Evolutionary conservation across 1,140 invertebrate genomes (phyloP).

Genomic region (Gonioctena quinquepunctata): DNA sequence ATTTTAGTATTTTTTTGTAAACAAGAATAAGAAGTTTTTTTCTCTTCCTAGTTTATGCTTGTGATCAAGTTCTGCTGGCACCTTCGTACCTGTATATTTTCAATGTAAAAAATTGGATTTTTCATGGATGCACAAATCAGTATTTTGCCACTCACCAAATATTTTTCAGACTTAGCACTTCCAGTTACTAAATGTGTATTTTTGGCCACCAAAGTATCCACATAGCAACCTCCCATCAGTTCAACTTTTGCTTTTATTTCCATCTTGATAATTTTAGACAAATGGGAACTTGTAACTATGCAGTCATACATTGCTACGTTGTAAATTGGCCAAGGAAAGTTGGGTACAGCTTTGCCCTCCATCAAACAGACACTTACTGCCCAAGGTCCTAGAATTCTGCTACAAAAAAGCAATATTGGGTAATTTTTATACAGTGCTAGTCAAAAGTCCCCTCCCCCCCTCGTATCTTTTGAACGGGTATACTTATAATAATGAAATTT

Average conservation of each 20-base stretch:
- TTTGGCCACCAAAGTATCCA: conserved; percentile 68
- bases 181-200: conserved; percentile 85
- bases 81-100: too few relatives aligned
- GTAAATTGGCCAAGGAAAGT: conserved; percentile 74
- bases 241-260: conserved; percentile 71
- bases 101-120: too few relatives aligned
- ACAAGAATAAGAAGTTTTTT: too few relatives aligned
- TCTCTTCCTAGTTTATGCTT: too few relatives aligned
- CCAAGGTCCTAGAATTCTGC: conserved; percentile 76
- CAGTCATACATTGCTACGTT: conserved; percentile 80
- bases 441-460: too few relatives aligned
- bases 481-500: too few relatives aligned
- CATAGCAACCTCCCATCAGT: conserved; percentile 83
- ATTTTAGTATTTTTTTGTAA: too few relatives aligned
- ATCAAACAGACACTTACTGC: conserved; percentile 78
- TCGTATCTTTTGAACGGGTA: too few relatives aligned
- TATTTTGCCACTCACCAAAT: conserved; percentile 67
- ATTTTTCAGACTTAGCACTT: conserved; percentile 73
- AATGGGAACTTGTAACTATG: conserved; percentile 73
- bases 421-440: too few relatives aligned
- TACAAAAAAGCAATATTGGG: conserved; percentile 45
- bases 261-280: conserved; percentile 67
- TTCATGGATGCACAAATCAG: too few relatives aligned
- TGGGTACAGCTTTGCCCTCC: conserved; percentile 73
- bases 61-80: too few relatives aligned